These are phyloP conservation scores for Anastrepha ludens DNA, from an alignment of 1,140 invertebrate species.

Conservation along the genomic window DNA sequence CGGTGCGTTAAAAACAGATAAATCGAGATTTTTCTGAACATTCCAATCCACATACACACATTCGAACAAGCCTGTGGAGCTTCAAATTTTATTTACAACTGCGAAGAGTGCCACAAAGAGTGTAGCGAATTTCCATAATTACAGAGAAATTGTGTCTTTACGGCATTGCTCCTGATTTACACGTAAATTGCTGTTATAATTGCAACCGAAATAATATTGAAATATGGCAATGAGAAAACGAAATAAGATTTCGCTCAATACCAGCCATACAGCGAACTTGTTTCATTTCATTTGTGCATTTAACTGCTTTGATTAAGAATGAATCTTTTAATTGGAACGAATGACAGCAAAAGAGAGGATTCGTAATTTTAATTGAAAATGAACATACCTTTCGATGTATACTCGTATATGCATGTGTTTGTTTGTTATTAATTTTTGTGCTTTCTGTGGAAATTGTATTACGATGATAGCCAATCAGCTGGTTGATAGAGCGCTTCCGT, in stretches of 20 bases:
- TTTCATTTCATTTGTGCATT: neutral
- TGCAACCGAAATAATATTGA: neutral
- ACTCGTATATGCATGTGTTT: no score
- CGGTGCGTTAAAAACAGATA: no score
- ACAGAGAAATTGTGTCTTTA: neutral
- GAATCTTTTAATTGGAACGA: conserved; percentile 15
- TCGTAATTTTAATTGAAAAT: conserved; percentile 14
- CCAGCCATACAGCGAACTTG: neutral
- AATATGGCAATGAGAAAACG: neutral
- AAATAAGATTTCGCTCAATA: conserved; percentile 13
- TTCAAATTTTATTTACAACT: neutral
- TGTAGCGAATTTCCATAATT: conserved; percentile 30
- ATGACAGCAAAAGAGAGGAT: neutral
- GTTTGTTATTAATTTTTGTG: no score
- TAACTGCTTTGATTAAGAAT: neutral
- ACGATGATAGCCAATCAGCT: no score
- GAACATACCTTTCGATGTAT: neutral
- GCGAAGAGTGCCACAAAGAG: neutral
- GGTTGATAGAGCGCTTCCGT: no score
- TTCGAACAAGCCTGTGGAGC: neutral
- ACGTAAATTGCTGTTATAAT: neutral
- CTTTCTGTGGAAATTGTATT: no score
- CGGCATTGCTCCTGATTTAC: neutral
- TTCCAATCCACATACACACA: no score
- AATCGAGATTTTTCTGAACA: no score